A percentile compares a stretch with the other conserved stretches of the same genome.
Conservation (phyloP, 64 coral and sea anemone species). For the Montipora cactus region DNA sequence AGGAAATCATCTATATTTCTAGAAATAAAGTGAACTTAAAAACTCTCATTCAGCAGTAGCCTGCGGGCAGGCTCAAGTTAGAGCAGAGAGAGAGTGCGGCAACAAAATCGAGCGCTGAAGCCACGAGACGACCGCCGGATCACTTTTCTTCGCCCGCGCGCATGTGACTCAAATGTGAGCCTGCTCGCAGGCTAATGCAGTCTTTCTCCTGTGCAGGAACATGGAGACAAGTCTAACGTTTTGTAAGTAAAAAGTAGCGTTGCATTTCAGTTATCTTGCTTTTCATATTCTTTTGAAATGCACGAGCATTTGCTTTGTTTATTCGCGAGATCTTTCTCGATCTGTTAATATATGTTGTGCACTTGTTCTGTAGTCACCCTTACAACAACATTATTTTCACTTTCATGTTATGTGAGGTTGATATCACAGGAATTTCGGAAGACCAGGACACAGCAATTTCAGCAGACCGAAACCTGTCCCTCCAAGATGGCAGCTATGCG, state of each 20-base stretch:
- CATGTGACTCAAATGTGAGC: too few species aligned
- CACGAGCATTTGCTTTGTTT: conserved; percentile 30
- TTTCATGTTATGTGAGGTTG: background rate
- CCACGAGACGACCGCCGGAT: too few species aligned
- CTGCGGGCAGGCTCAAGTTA: too few species aligned
- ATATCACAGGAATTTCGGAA: conserved; percentile 12
- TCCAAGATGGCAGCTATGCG: background rate
- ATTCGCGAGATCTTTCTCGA: conserved; percentile 19
- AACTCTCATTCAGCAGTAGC: too few species aligned
- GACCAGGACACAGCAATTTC: background rate
- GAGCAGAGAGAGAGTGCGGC: too few species aligned
- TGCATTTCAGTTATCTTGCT: conserved; percentile 4
- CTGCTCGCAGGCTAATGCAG: too few species aligned
- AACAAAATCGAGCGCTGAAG: too few species aligned
- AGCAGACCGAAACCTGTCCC: background rate
- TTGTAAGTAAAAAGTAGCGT: background rate
- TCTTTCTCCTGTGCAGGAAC: too few species aligned
- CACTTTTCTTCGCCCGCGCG: too few species aligned
- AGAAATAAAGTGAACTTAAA: too few species aligned
- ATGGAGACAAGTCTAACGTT: too few species aligned
- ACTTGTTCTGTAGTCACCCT: background rate
- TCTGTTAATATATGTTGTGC: conserved; percentile 6
- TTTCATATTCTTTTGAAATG: conserved; percentile 12
- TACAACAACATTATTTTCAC: conserved; percentile 14
- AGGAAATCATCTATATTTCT: too few species aligned